Percentiles rank a stretch among this genome's conserved stretches.
phyloP scores from a whole-genome alignment of 2,888 invertebrate genomes.

The Harmothoe impar region DNA sequence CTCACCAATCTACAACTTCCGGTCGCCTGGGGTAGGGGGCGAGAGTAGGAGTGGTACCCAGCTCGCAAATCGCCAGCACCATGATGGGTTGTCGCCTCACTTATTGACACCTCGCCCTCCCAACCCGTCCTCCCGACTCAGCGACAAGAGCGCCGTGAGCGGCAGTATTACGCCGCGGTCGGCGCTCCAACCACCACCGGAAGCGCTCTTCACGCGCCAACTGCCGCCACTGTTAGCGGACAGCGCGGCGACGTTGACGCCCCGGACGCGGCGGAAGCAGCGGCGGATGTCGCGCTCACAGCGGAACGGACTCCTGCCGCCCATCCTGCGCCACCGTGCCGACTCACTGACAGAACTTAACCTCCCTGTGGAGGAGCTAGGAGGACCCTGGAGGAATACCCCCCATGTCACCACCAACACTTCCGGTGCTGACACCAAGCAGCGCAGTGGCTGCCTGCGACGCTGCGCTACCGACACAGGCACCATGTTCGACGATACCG shows the following conservation, averaged over 20 bases:
- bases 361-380: constrained; percentile 2
- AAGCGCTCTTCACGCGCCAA: not conserved
- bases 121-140: no score
- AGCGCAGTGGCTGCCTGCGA: not conserved
- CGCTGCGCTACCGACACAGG: not conserved
- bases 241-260: not conserved
- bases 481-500: not conserved
- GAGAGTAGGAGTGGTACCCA: not conserved
- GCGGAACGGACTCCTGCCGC: constrained; percentile 34
- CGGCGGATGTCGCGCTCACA: not conserved
- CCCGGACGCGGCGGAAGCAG: not conserved
- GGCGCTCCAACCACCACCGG: not conserved
- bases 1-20: not conserved
- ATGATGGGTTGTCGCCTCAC: not conserved
- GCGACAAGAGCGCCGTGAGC: no score
- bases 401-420: not conserved
- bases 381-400: not conserved
- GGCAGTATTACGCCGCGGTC: not conserved
- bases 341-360: not conserved
- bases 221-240: not conserved
- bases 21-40: not conserved
- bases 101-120: not conserved
- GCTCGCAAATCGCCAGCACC: not conserved
- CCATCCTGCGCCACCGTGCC: not conserved
- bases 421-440: not conserved